phyloP scores from a whole-genome alignment of 2,888 invertebrate genomes.

The Andricus quercusramuli region DNA sequence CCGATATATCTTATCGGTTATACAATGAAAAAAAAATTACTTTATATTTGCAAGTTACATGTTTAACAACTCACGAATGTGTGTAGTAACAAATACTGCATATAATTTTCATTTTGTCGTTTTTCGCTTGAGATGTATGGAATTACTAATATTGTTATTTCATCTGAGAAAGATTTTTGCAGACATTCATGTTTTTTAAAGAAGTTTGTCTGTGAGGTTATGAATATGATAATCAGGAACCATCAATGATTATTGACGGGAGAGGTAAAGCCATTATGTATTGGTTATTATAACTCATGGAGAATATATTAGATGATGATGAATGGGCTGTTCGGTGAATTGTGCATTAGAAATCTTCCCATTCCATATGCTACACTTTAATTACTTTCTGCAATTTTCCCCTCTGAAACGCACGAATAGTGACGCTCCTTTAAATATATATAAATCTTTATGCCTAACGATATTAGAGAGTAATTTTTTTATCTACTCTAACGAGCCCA shows the following conservation, averaged over 20 bases:
- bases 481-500: too few relatives aligned
- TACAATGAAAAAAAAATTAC: not conserved
- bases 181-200: too few relatives aligned
- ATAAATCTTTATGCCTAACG: not conserved
- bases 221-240: too few relatives aligned
- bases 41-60: not conserved
- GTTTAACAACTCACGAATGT: not conserved
- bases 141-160: too few relatives aligned
- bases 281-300: not conserved
- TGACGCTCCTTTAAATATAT: not conserved
- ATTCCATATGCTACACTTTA: not conserved
- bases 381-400: constrained; percentile 16
- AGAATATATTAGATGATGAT: constrained; percentile 50
- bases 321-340: constrained; percentile 52
- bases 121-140: too few relatives aligned
- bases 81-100: not conserved
- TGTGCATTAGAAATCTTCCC: constrained; percentile 52
- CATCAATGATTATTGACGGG: not conserved
- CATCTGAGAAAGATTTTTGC: too few relatives aligned
- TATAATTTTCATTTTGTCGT: not conserved
- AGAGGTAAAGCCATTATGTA: not conserved
- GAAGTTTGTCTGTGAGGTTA: too few relatives aligned
- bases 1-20: not conserved
- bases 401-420: constrained; percentile 29
- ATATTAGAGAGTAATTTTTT: not conserved